Evolutionary conservation across 2,113 vertebrate genomes (phyloP).

Genomic region (Catharus fuscescens): DNA sequence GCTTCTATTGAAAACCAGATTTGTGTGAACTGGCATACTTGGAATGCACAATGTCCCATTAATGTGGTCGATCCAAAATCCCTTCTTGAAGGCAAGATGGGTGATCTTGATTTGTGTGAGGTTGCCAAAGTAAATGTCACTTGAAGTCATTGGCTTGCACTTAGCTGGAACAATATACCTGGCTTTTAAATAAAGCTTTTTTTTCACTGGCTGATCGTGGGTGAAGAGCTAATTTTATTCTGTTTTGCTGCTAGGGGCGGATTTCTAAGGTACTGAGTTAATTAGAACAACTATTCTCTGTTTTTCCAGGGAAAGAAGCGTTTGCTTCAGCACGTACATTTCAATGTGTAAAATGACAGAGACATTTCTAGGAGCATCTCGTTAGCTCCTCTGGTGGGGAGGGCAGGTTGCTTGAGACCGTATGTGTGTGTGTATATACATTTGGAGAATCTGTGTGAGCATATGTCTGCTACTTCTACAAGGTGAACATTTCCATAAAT

Average conservation of each 20-base stretch:
- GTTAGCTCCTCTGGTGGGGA: background rate
- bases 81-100: constrained; percentile 1
- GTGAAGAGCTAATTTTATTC: constrained; percentile 8
- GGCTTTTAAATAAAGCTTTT: constrained; percentile 1
- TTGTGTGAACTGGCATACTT: background rate
- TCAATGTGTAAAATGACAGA: background rate
- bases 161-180: constrained; percentile 36
- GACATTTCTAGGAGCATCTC: background rate
- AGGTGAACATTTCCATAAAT: background rate
- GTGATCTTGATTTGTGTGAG: background rate
- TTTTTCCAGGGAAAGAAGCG: background rate
- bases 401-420: background rate
- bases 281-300: background rate
- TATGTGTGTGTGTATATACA: rapidly evolving
- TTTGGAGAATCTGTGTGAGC: background rate
- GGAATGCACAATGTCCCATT: background rate
- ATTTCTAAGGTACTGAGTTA: background rate
- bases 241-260: background rate
- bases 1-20: constrained; percentile 13
- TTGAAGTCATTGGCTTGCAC: background rate
- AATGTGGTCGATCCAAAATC: background rate
- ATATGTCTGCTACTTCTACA: background rate
- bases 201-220: background rate
- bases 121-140: constrained; percentile 42
- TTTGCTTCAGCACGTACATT: background rate